Evolutionary conservation across 1,140 invertebrate genomes (phyloP), one percentile per base, ranked within the genome.

Genomic region (Pseudobourletiella spinata): DNA sequence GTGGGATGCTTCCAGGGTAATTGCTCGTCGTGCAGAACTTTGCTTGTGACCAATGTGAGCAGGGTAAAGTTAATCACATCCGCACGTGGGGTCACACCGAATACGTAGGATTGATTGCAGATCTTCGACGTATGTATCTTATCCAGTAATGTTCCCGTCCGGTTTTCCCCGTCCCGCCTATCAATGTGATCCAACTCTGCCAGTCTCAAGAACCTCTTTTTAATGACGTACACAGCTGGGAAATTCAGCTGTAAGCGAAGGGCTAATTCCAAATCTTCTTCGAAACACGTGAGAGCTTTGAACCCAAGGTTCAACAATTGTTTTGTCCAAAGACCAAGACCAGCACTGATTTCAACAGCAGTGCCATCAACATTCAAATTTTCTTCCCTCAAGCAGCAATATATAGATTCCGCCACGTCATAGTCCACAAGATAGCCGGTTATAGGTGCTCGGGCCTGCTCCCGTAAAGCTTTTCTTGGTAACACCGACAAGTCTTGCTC

Each of bases 51-150:
- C 0, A 59, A 44, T 14, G 54, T 43, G 42, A 46, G 25, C 32
- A 82, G 78, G 15, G 81, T 65, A 71, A 82, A 78, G 64, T 77
- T 79, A 25, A 82, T 73, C 69, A 81, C 80, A 4, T 70, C 70
- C 20, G 79, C 68, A 0, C 76, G 76, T 15, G 80, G 78, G 66
- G 80, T 78, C 28, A 76, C 75, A 14, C 79, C 81, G 63, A 82
- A 70, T 2, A 83, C 70, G 51, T 78, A 74, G 25, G 81, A 74
- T 75, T 56, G 73, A 68, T 70, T 77, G 74, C 68, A 63, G 11
- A 28, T 44, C 2, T 16, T 30, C 1, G 20, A 44, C 25, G n/a
- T 24, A 26, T 15, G 14, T 32, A 42, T 58, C 32, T n/a, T 1
- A 46, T 3, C 1, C 56, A 67, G 11, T 18, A 63, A 14, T 11